Evolutionary conservation across 2,888 invertebrate genomes (phyloP), one percentile per base, ranked within the genome.

Genomic region (Carcina quercana): DNA sequence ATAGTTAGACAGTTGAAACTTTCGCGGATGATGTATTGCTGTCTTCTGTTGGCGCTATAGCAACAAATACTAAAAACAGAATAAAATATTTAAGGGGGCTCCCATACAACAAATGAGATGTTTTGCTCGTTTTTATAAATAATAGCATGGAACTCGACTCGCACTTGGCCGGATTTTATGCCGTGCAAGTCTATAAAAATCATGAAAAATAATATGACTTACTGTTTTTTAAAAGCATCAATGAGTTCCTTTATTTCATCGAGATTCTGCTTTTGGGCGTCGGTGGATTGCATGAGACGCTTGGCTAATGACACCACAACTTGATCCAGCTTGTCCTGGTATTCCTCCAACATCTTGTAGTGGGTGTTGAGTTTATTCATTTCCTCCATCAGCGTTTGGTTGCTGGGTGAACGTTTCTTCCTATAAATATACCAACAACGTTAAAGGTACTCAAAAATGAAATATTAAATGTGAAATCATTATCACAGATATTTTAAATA

Each of bases 291-390:
- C 24, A 30, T 32, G 5, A 33, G 13, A 27, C 32, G 33, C 15
- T 37, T 37, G 13, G 33, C n/a, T 22, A 37, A 30, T 5, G 24
- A 15, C 8, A 20, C 24, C n/a, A 22, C 30, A n/a, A n/a, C n/a
- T n/a, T n/a, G n/a, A n/a, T n/a, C n/a, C n/a, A n/a, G n/a, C n/a
- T n/a, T n/a, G n/a, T n/a, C n/a, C n/a, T n/a, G n/a, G n/a, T n/a
- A n/a, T n/a, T n/a, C n/a, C n/a, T 8, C n/a, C 8, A 37, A 12
- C 4, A 22, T 13, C 5, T 10, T 25, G 20, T 30, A 24, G 24
- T 37, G 32, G 6, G 37, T 26, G 15, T 37, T 33, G 10, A 30
- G 24, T 11, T 37, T 29, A 7, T 20, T 14, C 6, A 37, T n/a
- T 1, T 30, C 17, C 5, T 37, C 32, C 2, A 33, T 30, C 3